Percentiles rank a stretch among this genome's conserved stretches.
These are phyloP conservation scores for Cyphomyrus discorhynchus DNA, from an alignment of 2,113 vertebrate genomes.

Conservation along the genomic window DNA sequence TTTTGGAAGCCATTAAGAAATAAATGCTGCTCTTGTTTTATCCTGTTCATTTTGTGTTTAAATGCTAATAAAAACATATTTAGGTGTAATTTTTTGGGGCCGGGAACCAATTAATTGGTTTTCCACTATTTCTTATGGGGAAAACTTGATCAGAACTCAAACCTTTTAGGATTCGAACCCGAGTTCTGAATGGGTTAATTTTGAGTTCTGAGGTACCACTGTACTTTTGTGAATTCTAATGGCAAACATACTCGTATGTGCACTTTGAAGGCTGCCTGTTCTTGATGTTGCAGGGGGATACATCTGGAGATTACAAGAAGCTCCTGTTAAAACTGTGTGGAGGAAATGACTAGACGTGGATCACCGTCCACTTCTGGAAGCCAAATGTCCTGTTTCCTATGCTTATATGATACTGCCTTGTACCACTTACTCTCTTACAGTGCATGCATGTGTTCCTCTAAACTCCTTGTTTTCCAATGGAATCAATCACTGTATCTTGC, in stretches of 20 bases:
- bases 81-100: too few relatives aligned
- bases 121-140: too few relatives aligned
- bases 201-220: too few relatives aligned
- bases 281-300: slow-evolving; percentile 74
- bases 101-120: too few relatives aligned
- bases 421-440: neutral
- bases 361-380: neutral
- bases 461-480: neutral
- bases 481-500: neutral
- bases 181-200: too few relatives aligned
- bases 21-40: too few relatives aligned
- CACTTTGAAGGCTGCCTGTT: neutral
- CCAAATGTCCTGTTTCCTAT: slow-evolving; percentile 14
- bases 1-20: too few relatives aligned
- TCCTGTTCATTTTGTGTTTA: too few relatives aligned
- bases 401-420: neutral
- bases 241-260: neutral
- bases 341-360: slow-evolving; percentile 75
- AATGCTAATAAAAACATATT: too few relatives aligned
- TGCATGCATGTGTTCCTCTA: neutral
- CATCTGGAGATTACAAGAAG: slow-evolving; percentile 94
- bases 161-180: too few relatives aligned
- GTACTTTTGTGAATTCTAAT: neutral
- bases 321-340: slow-evolving; percentile 89
- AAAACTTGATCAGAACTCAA: too few relatives aligned